phyloP scores from a whole-genome alignment of 2,888 invertebrate genomes.

The Leptopilina myrica region DNA sequence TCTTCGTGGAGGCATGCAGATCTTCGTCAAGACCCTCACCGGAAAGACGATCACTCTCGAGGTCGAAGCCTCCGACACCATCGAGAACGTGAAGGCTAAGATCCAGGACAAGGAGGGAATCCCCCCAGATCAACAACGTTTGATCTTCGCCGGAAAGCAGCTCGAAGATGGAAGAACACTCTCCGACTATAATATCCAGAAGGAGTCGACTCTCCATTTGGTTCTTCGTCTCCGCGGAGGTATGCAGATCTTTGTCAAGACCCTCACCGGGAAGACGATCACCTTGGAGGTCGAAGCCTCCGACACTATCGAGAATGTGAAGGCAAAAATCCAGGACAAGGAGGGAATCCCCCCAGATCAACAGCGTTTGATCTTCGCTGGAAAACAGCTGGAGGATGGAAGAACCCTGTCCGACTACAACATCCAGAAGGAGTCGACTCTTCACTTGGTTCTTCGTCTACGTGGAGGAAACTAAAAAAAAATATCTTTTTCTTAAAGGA shows the following conservation, averaged over 20 bases:
- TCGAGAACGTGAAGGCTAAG: slow-evolving; percentile 61
- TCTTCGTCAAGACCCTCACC: slow-evolving; percentile 61
- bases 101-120: slow-evolving; percentile 64
- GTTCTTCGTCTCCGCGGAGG: slow-evolving; percentile 62
- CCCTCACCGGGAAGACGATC: slow-evolving; percentile 96
- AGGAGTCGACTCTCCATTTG: slow-evolving; percentile 62
- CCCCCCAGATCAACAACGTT: slow-evolving; percentile 62
- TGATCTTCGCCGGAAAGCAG: slow-evolving; percentile 64
- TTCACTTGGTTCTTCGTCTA: slow-evolving; percentile 61
- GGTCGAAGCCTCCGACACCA: slow-evolving; percentile 60
- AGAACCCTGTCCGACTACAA: slow-evolving; percentile 63
- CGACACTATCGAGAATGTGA: slow-evolving; percentile 64
- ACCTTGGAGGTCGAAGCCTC: slow-evolving; percentile 57
- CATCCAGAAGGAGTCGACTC: slow-evolving; percentile 63
- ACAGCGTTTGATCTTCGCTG: slow-evolving; percentile 64
- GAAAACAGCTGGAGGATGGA: slow-evolving; percentile 63
- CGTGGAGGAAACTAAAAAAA: slow-evolving; percentile 61
- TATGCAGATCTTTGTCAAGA: slow-evolving; percentile 91
- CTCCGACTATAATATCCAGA: slow-evolving; percentile 64
- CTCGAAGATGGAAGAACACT: slow-evolving; percentile 61
- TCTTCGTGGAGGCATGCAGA: slow-evolving; percentile 62
- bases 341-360: slow-evolving; percentile 66
- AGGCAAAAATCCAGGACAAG: slow-evolving; percentile 65
- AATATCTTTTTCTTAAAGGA: too few relatives aligned
- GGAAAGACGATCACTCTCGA: slow-evolving; percentile 63